Percentiles rank a stretch among this genome's conserved stretches.
Evolutionary conservation across 1,140 invertebrate species (phyloP).

Genomic region (Drosophila nebulosa): DNA sequence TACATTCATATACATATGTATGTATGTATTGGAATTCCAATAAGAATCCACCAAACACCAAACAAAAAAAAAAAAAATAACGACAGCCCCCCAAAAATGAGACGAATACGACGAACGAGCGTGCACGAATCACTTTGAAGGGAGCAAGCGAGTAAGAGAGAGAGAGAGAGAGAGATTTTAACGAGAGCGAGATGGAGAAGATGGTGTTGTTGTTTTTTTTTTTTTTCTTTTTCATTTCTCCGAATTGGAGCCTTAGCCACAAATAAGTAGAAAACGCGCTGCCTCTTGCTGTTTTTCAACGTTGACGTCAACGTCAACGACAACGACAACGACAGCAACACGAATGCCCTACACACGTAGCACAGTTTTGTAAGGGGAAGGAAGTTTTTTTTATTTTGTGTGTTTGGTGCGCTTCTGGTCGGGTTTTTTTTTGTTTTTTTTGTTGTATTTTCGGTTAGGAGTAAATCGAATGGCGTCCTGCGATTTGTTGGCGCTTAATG

Average conservation of each 20-base stretch:
- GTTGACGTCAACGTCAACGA: not conserved
- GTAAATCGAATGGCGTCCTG: constrained; percentile 57
- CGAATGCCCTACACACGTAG: constrained; percentile 25
- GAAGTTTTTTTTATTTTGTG: constrained; percentile 9
- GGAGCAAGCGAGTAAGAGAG: not conserved
- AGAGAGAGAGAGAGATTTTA: too few species aligned
- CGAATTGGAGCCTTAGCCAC: constrained; percentile 14
- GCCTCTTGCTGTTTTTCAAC: not conserved
- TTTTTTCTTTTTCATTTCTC: not conserved
- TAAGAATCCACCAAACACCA: constrained; percentile 45
- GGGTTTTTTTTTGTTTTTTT: constrained; percentile 23
- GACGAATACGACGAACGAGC: constrained; percentile 6
- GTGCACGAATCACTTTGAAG: not conserved
- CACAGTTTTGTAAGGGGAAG: constrained; percentile 44
- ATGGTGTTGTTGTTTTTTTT: not conserved
- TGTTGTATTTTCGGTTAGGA: too few species aligned
- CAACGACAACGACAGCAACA: not conserved
- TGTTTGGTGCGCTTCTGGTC: not conserved
- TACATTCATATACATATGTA: constrained; percentile 13
- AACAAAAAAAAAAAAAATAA: not conserved
- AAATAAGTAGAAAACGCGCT: not conserved
- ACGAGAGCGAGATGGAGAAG: not conserved
- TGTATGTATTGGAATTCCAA: constrained; percentile 52
- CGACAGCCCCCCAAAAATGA: constrained; percentile 5
- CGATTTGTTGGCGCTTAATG: constrained; percentile 62